Base-by-base conservation (phyloP, 2,797 vertebrate species). In the Channallabes apus region DNA sequence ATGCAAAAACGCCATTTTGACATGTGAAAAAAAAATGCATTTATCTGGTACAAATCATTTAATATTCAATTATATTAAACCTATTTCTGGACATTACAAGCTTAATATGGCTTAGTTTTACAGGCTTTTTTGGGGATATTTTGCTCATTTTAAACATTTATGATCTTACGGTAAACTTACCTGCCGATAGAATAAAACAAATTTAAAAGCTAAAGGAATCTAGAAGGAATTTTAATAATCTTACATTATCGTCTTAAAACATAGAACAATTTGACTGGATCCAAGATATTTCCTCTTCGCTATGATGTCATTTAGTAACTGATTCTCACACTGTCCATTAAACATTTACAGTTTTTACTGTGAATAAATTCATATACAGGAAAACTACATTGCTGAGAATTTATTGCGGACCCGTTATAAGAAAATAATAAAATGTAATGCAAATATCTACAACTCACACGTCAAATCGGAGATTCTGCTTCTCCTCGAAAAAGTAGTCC, bases 401-500 rank as follows among this genome's bases (percentile, higher is more conserved):
- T 17, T 54, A 73, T 15, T 54, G 24, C 51, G 7, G 41, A 24
- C 32, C 32, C 20, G 68, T 29, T 75, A 20, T 32, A 32, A 35
- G 12, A n/a, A 38, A 38, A 61, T 24, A 38, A 61, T 24, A 8
- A 8, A 24, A 61, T 2, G 4, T 0, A 29, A 79, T 6, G 5
- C 20, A 54, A 29, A 51, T 6, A 27, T 51, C 6, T 18, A 9
- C 65, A 1, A 96, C 97, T 99, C 93, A 99, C 98, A 98, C 97
- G 2, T 99, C 97, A 35, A 99, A 99, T 86, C 98, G 95, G 56
- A 99, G 94, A 85, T 98, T 99, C 92, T 99, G 98, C 91, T 97
- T 99, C 93, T 99, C 98, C 88, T 99, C 98, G 6, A 99, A 99
- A 93, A 98, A 99, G 93, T 97, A 99, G 93, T 99, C 98, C 58